phyloP scores from a whole-genome alignment of 2,888 invertebrate genomes.

The Lysandra coridon region DNA sequence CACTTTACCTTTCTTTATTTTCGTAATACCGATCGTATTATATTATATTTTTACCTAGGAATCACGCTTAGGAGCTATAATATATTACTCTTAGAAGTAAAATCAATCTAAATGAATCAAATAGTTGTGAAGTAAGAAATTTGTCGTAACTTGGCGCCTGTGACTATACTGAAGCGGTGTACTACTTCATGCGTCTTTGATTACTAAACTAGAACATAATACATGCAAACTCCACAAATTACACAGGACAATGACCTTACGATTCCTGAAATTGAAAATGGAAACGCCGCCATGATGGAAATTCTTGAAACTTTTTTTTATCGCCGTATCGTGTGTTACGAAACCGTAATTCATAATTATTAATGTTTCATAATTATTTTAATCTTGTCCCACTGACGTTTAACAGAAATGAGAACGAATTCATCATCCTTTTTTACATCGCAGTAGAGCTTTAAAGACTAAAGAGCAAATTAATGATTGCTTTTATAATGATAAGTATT shows the following conservation, averaged over 20 bases:
- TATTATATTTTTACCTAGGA: too few relatives aligned
- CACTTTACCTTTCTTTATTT: too few relatives aligned
- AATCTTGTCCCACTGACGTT: conserved; percentile 14
- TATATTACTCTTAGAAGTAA: too few relatives aligned
- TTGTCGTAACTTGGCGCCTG: background rate
- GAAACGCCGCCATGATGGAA: background rate
- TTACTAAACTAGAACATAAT: background rate
- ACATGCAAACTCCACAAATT: conserved; percentile 6
- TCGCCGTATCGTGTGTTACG: background rate
- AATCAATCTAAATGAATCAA: too few relatives aligned
- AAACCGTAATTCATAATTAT: background rate
- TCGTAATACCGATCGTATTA: too few relatives aligned
- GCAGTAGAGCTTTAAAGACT: background rate
- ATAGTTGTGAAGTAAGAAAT: too few relatives aligned
- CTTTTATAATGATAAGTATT: too few relatives aligned
- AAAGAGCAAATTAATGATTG: background rate
- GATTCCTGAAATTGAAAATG: conserved; percentile 16
- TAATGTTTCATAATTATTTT: conserved; percentile 8
- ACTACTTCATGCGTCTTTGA: background rate
- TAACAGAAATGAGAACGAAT: background rate
- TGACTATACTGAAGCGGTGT: background rate
- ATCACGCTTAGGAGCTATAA: too few relatives aligned
- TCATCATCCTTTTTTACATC: background rate
- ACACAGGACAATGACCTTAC: background rate
- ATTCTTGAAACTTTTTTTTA: conserved; percentile 8